Conservation (phyloP, 2,797 vertebrate genomes). For the Momotus momota region DNA sequence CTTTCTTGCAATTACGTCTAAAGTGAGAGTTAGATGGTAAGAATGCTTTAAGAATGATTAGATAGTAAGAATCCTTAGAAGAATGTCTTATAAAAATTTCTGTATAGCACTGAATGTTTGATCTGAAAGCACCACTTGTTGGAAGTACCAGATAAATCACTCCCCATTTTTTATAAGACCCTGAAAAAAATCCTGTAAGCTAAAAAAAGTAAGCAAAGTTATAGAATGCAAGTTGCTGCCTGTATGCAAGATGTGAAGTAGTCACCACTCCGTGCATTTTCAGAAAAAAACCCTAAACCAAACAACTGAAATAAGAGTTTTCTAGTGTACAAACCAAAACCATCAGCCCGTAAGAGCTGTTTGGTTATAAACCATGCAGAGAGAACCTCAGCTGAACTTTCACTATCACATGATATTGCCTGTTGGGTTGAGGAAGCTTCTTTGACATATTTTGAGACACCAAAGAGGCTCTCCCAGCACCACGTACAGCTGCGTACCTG, state of each 20-base stretch:
- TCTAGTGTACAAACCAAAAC: background rate
- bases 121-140: background rate
- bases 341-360: background rate
- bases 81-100: background rate
- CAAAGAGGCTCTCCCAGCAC: background rate
- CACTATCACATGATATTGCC: background rate
- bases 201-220: background rate
- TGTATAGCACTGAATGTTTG: background rate
- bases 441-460: background rate
- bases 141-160: background rate
- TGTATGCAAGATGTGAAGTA: background rate
- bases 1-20: background rate
- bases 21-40: background rate
- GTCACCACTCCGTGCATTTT: background rate
- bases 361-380: background rate
- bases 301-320: background rate
- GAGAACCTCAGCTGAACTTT: background rate
- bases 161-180: background rate
- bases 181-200: background rate
- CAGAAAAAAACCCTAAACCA: background rate
- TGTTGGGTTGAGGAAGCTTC: background rate
- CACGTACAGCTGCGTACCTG: fast-evolving
- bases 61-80: background rate
- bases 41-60: background rate
- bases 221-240: background rate